Evolutionary conservation across 1,140 invertebrate species (phyloP), one percentile per base, ranked within the genome.

Genomic region (Pachypeltis micranthus): DNA sequence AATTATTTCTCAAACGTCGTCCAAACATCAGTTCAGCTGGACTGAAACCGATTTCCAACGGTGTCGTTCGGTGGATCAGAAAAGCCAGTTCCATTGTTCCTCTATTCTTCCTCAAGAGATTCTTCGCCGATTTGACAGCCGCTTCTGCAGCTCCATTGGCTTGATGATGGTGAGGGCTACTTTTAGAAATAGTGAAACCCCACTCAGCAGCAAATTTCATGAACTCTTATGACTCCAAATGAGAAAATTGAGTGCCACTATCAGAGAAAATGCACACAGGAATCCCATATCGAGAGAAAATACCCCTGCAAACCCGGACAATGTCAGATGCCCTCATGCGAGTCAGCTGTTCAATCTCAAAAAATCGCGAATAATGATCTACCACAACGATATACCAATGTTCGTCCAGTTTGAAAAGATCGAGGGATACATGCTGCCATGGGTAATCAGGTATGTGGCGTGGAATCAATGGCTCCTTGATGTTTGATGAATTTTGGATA

Each of bases 111-210:
- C 23, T 51, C 47, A 51, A 51, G 7, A 51, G 47, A 4, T 4
- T 10, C 23, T 51, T 51, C 7, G 47, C 47, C 12, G 10, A 16
- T 21, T 51, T 51, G 7, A 51, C 47, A 4, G 47, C 47, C 10
- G 47, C 23, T 61, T 61, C 60, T 25, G 60, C 60, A 14, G 24
- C 19, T 1, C 60, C 60, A 26, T 61, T 61, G n/a, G 60, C 19
- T 24, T 47, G 44, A 16, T 47, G 39, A 21, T 61, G 44, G 16
- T 61, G 31, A 10, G 60, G 60, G 39, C 60, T 61, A 16, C 34
- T 61, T 24, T 3, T 3, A 26, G 2, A 14, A 16, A 21, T n/a
- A 2, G 16, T 26, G 28, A 61, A 61, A 10, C 60, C 60, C 19
- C 27, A 61, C n/a, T 61, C 39, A 24, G 21, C 34, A 3, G 60